These are phyloP conservation scores for Linnaemya tessellans DNA, from an alignment of 2,888 invertebrate species.

Conservation along the genomic window DNA sequence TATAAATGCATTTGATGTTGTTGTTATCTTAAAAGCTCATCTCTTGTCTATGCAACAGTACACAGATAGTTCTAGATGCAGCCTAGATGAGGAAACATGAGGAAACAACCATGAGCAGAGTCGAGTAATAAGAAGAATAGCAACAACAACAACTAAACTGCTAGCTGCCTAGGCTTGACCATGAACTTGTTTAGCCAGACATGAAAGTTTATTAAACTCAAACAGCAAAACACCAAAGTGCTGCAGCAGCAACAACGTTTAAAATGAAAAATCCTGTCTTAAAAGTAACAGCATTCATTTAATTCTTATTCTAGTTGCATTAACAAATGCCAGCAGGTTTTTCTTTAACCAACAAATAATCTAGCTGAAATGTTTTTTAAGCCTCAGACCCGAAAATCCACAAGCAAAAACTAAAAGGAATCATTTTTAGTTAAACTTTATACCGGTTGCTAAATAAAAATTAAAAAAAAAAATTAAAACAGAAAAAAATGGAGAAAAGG, in stretches of 20 bases:
- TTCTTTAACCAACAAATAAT: background rate
- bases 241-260: slow-evolving; percentile 11
- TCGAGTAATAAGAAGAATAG: background rate
- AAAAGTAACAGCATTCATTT: slow-evolving; percentile 7
- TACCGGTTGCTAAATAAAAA: background rate
- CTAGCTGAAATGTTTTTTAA: background rate
- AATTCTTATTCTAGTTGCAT: slow-evolving; percentile 12
- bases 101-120: background rate
- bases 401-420: slow-evolving; percentile 12
- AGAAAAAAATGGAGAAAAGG: background rate
- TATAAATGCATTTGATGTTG: slow-evolving; percentile 49
- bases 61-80: slow-evolving; percentile 43
- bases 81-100: slow-evolving; percentile 20
- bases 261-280: slow-evolving; percentile 25
- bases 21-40: slow-evolving; percentile 58
- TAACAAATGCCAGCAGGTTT: background rate
- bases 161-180: slow-evolving; percentile 65
- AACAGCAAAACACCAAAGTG: slow-evolving; percentile 29
- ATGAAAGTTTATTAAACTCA: slow-evolving; percentile 71
- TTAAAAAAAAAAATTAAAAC: background rate
- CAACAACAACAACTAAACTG: slow-evolving; percentile 19
- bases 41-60: slow-evolving; percentile 62
- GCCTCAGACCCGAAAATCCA: background rate
- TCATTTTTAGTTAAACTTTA: slow-evolving; percentile 6
- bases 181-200: slow-evolving; percentile 73